Conservation (phyloP, 2,113 vertebrate genomes). For the Suncus etruscus region DNA sequence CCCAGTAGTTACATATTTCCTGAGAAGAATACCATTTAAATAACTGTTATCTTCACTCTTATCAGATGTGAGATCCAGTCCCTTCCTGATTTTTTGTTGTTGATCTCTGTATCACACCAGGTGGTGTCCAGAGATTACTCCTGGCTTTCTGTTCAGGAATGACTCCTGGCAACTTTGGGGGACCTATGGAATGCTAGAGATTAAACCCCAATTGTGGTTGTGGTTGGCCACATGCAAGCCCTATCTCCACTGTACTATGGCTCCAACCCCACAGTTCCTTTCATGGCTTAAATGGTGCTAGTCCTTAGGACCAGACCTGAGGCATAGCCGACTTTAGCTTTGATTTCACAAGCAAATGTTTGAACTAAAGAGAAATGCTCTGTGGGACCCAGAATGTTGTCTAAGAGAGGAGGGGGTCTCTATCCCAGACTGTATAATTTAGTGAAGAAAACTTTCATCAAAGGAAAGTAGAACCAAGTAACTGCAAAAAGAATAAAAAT, state of each 20-base stretch:
- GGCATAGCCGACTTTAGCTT: not conserved
- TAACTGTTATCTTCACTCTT: not conserved
- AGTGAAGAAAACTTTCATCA: not conserved
- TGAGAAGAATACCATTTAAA: not conserved
- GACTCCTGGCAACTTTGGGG: too few relatives aligned
- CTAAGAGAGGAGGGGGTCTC: not conserved
- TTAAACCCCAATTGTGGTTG: too few relatives aligned
- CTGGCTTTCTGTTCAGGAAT: too few relatives aligned
- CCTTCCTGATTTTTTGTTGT: too few relatives aligned
- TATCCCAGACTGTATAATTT: not conserved
- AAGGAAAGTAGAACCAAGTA: constrained; percentile 41
- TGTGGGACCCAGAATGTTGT: constrained; percentile 26
- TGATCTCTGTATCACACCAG: too few relatives aligned
- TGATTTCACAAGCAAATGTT: constrained; percentile 34
- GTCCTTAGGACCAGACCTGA: not conserved
- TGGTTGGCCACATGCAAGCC: too few relatives aligned
- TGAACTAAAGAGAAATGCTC: constrained; percentile 14
- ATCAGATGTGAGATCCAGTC: not conserved
- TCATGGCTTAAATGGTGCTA: not conserved
- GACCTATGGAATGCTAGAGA: too few relatives aligned
- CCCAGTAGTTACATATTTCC: not conserved
- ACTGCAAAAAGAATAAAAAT: not conserved
- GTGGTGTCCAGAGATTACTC: too few relatives aligned
- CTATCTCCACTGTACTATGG: too few relatives aligned
- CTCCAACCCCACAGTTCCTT: too few relatives aligned